Evolutionary conservation across 2,888 invertebrate species (phyloP), one percentile per base, ranked within the genome.

Genomic region (Cephus runcator): DNA sequence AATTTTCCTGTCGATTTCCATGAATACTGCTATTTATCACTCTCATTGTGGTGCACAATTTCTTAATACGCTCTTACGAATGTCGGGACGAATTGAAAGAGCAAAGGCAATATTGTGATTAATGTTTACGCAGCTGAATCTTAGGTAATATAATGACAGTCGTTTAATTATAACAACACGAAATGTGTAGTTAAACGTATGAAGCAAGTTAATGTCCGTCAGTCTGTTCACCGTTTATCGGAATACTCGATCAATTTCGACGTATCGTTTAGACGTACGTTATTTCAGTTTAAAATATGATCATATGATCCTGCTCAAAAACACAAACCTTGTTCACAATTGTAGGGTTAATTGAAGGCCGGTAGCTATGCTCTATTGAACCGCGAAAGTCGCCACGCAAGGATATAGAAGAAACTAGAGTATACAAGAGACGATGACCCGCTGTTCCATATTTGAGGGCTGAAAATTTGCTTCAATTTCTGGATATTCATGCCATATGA

Each of bases 341-440:
- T 40, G 56, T 74, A 78, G 69, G 76, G 76, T 34, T 34, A 33
- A n/a, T n/a, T 33, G 78, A 81, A 82, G 82, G 82, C 79, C 80
- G 71, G 69, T 73, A 69, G 82, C 80, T 75, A 75, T 73, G 82
- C 81, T 75, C 82, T 80, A 73, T 78, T 82, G 81, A 80, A 56
- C 56, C 56, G 56, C 23, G 56, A 56, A 56, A 56, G 56, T 9
- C 23, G 56, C 56, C 56, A 23, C 56, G 56, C 56, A 56, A 56
- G 56, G 56, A 56, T 23, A 56, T 23, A 23, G 56, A 23, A 23
- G 56, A 56, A 56, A 56, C 56, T 23, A 23, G 56, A 56, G 23
- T 56, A 23, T 23, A 56, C 23, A 56, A 56, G 56, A 56, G 23
- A 56, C 56, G 56, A 56, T 23, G 23, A 9, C 56, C 56, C 56